Conservation (phyloP, 2,113 vertebrate genomes). For the Ceuthmochares aereus region DNA sequence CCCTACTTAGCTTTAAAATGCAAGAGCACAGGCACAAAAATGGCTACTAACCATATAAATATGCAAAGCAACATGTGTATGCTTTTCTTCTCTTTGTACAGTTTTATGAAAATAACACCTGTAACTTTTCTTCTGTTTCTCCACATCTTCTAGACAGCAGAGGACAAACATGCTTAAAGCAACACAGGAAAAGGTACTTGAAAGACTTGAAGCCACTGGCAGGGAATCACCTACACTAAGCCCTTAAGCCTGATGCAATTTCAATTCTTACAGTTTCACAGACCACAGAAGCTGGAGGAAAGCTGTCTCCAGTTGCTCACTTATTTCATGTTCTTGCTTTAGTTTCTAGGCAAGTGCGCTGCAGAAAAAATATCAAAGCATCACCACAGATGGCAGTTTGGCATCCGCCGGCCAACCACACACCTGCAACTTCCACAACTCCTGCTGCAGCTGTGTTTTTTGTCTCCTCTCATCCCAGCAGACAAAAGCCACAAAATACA, state of each 20-base stretch:
- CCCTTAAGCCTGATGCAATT: background rate
- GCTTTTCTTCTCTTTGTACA: background rate
- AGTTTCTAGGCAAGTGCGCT: background rate
- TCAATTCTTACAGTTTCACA: background rate
- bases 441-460: constrained; percentile 45
- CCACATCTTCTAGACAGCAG: background rate
- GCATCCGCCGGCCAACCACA: constrained; percentile 25
- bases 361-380: background rate
- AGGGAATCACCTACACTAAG: background rate
- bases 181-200: background rate
- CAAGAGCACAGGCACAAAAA: background rate
- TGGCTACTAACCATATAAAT: background rate
- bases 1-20: background rate
- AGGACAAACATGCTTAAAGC: background rate
- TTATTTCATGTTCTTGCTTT: background rate
- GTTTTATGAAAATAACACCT: background rate
- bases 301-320: background rate
- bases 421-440: constrained; percentile 14
- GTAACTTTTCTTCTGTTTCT: background rate
- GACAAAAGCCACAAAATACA: background rate
- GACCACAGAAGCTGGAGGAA: background rate
- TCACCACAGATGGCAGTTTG: constrained; percentile 20
- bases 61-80: background rate
- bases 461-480: background rate
- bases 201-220: background rate